Percentiles rank a stretch among this genome's conserved stretches.
Conservation (phyloP, 2,888 invertebrate genomes). For the Drosophila kanekoi region DNA sequence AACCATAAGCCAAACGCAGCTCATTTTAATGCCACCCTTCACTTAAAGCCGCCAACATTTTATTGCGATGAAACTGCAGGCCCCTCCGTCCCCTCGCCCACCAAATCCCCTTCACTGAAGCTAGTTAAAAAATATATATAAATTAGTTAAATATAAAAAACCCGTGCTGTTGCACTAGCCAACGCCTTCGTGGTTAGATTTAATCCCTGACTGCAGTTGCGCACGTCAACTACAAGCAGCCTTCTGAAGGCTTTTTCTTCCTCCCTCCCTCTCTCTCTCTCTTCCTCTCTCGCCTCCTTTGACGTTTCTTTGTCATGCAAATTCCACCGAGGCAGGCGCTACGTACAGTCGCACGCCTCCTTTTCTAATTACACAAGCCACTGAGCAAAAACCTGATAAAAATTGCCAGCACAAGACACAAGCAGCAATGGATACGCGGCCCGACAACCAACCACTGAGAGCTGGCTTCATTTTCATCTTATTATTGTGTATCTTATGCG, state of each 20-base stretch:
- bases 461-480: conserved; percentile 2
- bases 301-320: conserved; percentile 54
- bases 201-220: conserved; percentile 26
- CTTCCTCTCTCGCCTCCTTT: neutral
- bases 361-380: conserved; percentile 68
- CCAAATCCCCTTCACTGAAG: neutral
- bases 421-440: conserved; percentile 10
- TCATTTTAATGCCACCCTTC: conserved; percentile 25
- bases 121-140: conserved; percentile 29
- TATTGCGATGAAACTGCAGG: conserved; percentile 5
- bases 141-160: conserved; percentile 53
- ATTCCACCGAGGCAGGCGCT: conserved; percentile 30
- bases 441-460: neutral
- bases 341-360: conserved; percentile 28
- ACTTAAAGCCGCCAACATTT: conserved; percentile 4
- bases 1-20: conserved; percentile 28
- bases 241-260: neutral
- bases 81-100: neutral
- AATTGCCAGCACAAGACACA: conserved; percentile 17
- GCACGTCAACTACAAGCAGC: conserved; percentile 17
- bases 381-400: conserved; percentile 41
- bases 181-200: conserved; percentile 4
- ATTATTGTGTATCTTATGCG: conserved; percentile 2
- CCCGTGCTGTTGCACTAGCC: conserved; percentile 18
- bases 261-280: neutral